A percentile compares a stretch with the other conserved stretches of the same genome.
These are phyloP conservation scores for Miltochrista miniata DNA, from an alignment of 2,888 invertebrate species.

Conservation along the genomic window DNA sequence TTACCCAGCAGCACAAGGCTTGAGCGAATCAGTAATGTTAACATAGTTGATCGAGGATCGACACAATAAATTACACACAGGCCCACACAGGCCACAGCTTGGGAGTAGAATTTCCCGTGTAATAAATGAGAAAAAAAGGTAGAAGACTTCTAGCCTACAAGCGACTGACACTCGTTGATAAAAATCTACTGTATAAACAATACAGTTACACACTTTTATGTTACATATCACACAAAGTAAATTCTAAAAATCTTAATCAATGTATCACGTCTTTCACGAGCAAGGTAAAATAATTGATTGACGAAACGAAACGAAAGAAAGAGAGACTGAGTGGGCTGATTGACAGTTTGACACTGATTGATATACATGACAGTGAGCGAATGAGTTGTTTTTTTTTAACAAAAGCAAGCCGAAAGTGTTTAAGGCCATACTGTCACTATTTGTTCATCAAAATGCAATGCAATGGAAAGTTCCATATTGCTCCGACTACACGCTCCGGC, in stretches of 20 bases:
- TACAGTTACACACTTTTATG: not conserved
- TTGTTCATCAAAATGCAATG: too few relatives aligned
- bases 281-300: not conserved
- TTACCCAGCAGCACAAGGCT: constrained; percentile 61
- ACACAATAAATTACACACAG: constrained; percentile 29
- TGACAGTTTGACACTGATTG: too few relatives aligned
- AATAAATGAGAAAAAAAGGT: too few relatives aligned
- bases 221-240: not conserved
- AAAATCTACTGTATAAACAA: not conserved
- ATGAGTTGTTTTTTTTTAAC: too few relatives aligned
- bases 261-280: too few relatives aligned
- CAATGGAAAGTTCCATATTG: too few relatives aligned
- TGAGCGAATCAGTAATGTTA: constrained; percentile 53
- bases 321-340: not conserved
- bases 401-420: too few relatives aligned
- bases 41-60: constrained; percentile 54
- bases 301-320: not conserved
- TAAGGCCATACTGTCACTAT: too few relatives aligned
- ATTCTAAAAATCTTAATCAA: too few relatives aligned
- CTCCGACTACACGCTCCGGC: too few relatives aligned
- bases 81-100: constrained; percentile 1
- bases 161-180: not conserved
- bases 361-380: too few relatives aligned
- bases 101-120: not conserved
- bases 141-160: not conserved